Base-by-base conservation (phyloP, 2,888 invertebrate genomes). In the Strigamia crassipes region DNA sequence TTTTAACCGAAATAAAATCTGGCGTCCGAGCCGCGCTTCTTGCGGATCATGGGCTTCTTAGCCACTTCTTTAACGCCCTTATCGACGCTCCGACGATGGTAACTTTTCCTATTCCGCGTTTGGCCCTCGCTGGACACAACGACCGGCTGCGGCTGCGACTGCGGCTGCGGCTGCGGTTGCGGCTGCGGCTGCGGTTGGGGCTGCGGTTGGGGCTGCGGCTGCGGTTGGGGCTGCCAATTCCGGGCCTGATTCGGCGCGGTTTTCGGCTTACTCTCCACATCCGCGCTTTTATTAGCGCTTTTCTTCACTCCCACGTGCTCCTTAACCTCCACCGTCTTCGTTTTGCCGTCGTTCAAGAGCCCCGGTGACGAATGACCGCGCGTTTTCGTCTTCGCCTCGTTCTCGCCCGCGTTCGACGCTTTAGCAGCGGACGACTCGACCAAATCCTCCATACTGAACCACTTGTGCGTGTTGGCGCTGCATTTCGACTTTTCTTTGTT, bases 1-100 rank as follows among this genome's bases (percentile, higher is more conserved):
- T 46, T 46, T n/a, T n/a, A 51, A 51, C 51, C 51, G n/a, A 51
- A 51, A 51, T 51, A 51, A 51, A 51, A 51, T 51, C 51, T 51
- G 51, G 51, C 51, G 8, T 51, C 51, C n/a, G 51, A 51, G 51
- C 51, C 51, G 3, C 51, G 1, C 18, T 51, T 51, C 51, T 51
- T 51, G 2, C 51, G 51, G 8, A 9, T n/a, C n/a, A 18, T n/a
- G 15, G 8, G 6, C 18, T n/a, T 15, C 18, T 51, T 51, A 4
- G 51, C 0, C 15, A 51, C 51, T 3, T 51, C 51, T n/a, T 51
- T 51, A n/a, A 18, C 3, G 3, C 51, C 51, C 18, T 51, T 51
- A n/a, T 51, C 51, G n/a, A 51, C 51, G 8, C 51, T 51, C n/a
- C 51, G 51, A 51, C 51, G 51, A 51, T 51, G 51, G 18, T 51